Base-by-base conservation (phyloP, 2,888 invertebrate genomes). In the Harpalus rubripes region DNA sequence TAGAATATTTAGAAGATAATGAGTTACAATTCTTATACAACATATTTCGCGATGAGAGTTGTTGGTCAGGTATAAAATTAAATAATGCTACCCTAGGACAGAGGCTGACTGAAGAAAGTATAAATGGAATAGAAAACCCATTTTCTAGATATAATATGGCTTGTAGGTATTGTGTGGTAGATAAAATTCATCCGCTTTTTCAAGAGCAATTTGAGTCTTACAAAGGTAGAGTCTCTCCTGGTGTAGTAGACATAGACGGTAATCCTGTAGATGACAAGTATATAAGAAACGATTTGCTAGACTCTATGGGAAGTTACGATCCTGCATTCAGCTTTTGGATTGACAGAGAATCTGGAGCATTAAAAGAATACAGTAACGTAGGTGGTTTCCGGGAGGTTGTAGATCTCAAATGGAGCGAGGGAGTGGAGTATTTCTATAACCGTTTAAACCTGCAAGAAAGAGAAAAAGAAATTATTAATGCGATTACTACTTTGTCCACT, bases 91-190 rank as follows among this genome's bases (percentile, higher is more conserved):
- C 59, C 74, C 76, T 86, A 84, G 84, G 85, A 80, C 61, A 80
- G 76, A 85, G 74, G 76, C 58, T 86, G 41, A 85, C 85, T 83
- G 85, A 86, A 86, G 85, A 86, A 86, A 83, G 85, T 85, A 85
- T 86, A 85, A 85, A 65, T 76, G 84, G 44, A 85, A 85, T 86
- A 83, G 81, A 84, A 76, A 86, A 85, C 83, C 84, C 85, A 81
- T 85, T 86, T 84, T 76, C 85, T 61, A 86, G 10, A 59, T 86
- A 85, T 44, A 83, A 86, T 32, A 86, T 86, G 86, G 85, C 86
- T 83, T 86, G 81, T 63, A 86, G 86, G 32, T 86, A 86, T 63
- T 86, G 85, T 84, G 81, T 84, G 18, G 41, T 84, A 68, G 84
- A 85, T 76, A 86, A 86, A 85, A 86, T 86, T 84, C 83, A 6